Percentiles rank a stretch among this genome's conserved stretches.
phyloP scores from a whole-genome alignment of 2,113 vertebrate species.

The Cairina moschata region DNA sequence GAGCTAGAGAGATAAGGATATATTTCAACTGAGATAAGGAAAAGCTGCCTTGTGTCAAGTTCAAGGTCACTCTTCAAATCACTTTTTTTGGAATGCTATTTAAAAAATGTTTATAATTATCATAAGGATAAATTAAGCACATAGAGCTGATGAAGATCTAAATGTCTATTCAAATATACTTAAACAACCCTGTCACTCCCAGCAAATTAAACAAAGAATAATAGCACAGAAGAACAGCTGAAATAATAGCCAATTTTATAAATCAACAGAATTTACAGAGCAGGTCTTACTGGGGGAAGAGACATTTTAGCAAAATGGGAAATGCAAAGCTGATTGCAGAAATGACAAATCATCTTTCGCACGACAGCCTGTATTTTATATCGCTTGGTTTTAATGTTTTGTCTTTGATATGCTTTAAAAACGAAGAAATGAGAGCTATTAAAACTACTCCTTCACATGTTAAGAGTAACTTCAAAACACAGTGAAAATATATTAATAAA shows the following conservation, averaged over 20 bases:
- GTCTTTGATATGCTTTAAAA: background rate
- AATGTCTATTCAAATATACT: background rate
- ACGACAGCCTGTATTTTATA: background rate
- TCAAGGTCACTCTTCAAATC: slow-evolving; percentile 4
- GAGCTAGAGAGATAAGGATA: background rate
- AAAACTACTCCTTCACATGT: background rate
- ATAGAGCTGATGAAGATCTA: background rate
- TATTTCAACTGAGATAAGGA: background rate
- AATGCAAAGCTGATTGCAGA: background rate
- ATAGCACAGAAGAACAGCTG: background rate
- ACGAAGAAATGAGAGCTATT: background rate
- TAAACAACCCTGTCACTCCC: background rate
- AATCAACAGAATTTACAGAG: background rate
- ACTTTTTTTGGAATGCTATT: background rate
- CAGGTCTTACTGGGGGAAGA: background rate
- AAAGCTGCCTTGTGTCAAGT: background rate
- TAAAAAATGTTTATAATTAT: background rate
- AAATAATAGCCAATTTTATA: background rate
- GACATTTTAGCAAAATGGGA: background rate
- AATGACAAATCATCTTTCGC: background rate
- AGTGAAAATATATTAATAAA: background rate
- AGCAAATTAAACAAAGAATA: background rate
- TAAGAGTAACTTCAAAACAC: background rate
- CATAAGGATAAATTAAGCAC: background rate
- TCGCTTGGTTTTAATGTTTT: background rate